Percentiles rank a stretch among this genome's conserved stretches.
Evolutionary conservation across 2,888 invertebrate species (phyloP).

Genomic region (Cryptocheilus praepositus): DNA sequence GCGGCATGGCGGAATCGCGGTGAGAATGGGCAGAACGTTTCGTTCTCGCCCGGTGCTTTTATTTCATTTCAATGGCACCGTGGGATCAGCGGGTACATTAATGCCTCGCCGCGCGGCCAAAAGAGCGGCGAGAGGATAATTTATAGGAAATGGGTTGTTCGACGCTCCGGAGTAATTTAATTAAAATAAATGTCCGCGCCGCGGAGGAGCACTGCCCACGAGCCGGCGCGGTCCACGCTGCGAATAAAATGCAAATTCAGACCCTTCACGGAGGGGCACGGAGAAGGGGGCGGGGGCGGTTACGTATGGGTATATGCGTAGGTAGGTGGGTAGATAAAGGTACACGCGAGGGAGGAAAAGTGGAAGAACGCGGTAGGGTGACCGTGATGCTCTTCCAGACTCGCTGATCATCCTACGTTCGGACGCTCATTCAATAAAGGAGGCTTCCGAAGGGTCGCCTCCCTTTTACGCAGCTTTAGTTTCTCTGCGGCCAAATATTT

Average conservation of each 20-base stretch:
- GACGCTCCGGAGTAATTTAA: conserved; percentile 75
- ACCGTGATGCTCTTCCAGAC: conserved; percentile 26
- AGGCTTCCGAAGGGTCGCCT: conserved; percentile 55
- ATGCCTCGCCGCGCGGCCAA: conserved; percentile 63
- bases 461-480: conserved; percentile 39
- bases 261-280: conserved; percentile 61
- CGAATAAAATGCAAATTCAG: conserved; percentile 76
- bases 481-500: neutral
- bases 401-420: conserved; percentile 62
- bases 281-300: conserved; percentile 13
- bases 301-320: conserved; percentile 48
- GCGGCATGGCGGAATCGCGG: conserved; percentile 54
- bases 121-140: conserved; percentile 72
- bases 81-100: conserved; percentile 74
- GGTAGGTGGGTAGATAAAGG: conserved; percentile 50
- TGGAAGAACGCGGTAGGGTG: conserved; percentile 31
- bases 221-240: conserved; percentile 65
- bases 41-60: conserved; percentile 68
- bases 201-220: conserved; percentile 58
- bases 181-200: conserved; percentile 75
- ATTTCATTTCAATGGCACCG: conserved; percentile 73
- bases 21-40: conserved; percentile 63
- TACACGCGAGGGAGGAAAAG: conserved; percentile 36
- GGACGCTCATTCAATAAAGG: conserved; percentile 70
- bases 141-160: conserved; percentile 76